A percentile compares a stretch with the other conserved stretches of the same genome.
Conservation (phyloP, 2,888 invertebrate genomes). For the Parnassius smintheus region DNA sequence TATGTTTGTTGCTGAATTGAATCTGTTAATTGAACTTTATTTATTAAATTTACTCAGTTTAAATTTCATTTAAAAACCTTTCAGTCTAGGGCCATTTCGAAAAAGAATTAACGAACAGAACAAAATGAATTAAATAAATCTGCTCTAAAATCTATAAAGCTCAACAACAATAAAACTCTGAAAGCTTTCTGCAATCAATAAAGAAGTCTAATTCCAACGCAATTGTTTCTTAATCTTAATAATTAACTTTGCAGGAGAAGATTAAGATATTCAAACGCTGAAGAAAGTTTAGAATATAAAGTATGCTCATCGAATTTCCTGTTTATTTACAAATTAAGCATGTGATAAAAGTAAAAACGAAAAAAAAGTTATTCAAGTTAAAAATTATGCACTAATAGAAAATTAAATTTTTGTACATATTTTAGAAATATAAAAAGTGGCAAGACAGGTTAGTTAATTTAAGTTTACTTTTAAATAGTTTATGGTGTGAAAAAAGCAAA, state of each 20-base stretch:
- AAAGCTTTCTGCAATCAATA: constrained; percentile 39
- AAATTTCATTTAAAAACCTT: constrained; percentile 26
- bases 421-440: too few relatives aligned
- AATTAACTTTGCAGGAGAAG: constrained; percentile 7
- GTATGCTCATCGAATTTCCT: too few relatives aligned
- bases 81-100: constrained; percentile 17
- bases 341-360: too few relatives aligned
- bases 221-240: constrained; percentile 10
- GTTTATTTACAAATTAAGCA: too few relatives aligned
- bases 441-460: background rate
- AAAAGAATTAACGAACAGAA: too few relatives aligned
- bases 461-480: background rate
- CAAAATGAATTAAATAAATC: constrained; percentile 45
- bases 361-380: too few relatives aligned
- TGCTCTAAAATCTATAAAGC: constrained; percentile 48
- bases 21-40: constrained; percentile 11
- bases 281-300: background rate
- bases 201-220: constrained; percentile 29
- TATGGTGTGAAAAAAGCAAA: constrained; percentile 31
- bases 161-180: constrained; percentile 46
- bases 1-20: background rate
- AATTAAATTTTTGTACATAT: too few relatives aligned
- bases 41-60: constrained; percentile 12
- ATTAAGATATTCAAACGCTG: background rate
- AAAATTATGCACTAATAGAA: too few relatives aligned